Evolutionary conservation across 2,888 invertebrate genomes (phyloP), one percentile per base, ranked within the genome.

Genomic region (Seladonia tumulorum): DNA sequence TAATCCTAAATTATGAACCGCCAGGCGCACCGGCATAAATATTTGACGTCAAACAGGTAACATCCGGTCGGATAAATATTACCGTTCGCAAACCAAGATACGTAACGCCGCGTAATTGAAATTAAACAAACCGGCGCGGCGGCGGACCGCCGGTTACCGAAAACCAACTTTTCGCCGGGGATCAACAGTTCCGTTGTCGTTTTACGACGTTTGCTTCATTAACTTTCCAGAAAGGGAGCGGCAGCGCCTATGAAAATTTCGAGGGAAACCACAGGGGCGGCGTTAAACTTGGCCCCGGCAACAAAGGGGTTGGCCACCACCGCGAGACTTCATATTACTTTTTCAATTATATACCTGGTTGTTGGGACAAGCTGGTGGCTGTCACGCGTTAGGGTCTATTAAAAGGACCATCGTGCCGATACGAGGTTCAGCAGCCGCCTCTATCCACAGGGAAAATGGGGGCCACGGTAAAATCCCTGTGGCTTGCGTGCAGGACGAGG

Each of bases 311-410:
- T 35, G 86, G 63, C 76, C 83, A 79, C 82, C 57, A 80, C 83
- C 76, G 75, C 45, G 77, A 88, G 89, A 86, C 84, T 87, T 87
- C 71, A 60, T 88, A 88, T 88, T 89, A 88, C 89, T 90, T 87
- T 87, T 89, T 88, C 87, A 87, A 77, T 73, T 84, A 76, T 85
- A 66, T 66, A 76, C 66, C 83, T 70, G 70, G 76, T 73, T 83
- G 73, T 83, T 77, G 79, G 81, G 72, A 66, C 81, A 84, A 78
- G 78, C 78, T 79, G 81, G 66, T 35, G 81, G 72, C 84, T 49
- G 81, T 75, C 49, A 71, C 35, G 49, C 76, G 75, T 89, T 60
- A 74, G 82, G 76, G 79, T 82, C 82, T 68, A 83, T 83, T 82
- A 79, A 87, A 79, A 84, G 49, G 53, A 53, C 63, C 68, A 74